A percentile compares a stretch with the other conserved stretches of the same genome.
These are phyloP conservation scores for Battus philenor DNA, from an alignment of 1,140 invertebrate genomes.

Conservation along the genomic window DNA sequence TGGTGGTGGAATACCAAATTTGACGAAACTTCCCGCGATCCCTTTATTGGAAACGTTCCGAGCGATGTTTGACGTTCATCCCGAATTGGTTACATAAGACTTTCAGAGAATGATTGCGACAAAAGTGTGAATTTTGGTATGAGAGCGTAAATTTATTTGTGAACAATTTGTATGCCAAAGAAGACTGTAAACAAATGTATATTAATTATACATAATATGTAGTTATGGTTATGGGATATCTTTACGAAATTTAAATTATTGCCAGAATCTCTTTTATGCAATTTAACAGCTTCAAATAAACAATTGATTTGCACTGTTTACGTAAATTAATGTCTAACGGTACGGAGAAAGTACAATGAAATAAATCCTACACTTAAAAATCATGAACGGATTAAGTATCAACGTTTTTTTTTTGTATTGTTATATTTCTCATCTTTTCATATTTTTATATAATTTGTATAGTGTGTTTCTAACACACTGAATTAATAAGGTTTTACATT, in stretches of 20 bases:
- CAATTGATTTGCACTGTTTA: too few relatives aligned
- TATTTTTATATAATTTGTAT: too few relatives aligned
- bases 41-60: conserved; percentile 38
- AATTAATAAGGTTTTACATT: too few relatives aligned
- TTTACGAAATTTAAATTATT: conserved; percentile 1
- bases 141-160: conserved; percentile 40
- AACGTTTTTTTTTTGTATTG: too few relatives aligned
- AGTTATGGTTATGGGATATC: conserved; percentile 17
- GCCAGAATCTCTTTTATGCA: conserved; percentile 1
- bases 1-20: conserved; percentile 39
- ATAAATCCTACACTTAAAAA: too few relatives aligned
- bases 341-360: too few relatives aligned
- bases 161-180: conserved; percentile 59
- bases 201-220: conserved; percentile 30
- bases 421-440: too few relatives aligned
- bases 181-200: conserved; percentile 56
- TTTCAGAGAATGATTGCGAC: conserved; percentile 25
- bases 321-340: too few relatives aligned
- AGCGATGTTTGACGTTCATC: conserved; percentile 30
- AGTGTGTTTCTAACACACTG: too few relatives aligned
- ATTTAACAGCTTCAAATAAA: too few relatives aligned
- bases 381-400: too few relatives aligned
- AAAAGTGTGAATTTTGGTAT: conserved; percentile 44
- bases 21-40: conserved; percentile 30
- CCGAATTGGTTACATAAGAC: conserved; percentile 31